Evolutionary conservation across 1,140 invertebrate genomes (phyloP), one percentile per base, ranked within the genome.

Genomic region (Drosophila ambigua): DNA sequence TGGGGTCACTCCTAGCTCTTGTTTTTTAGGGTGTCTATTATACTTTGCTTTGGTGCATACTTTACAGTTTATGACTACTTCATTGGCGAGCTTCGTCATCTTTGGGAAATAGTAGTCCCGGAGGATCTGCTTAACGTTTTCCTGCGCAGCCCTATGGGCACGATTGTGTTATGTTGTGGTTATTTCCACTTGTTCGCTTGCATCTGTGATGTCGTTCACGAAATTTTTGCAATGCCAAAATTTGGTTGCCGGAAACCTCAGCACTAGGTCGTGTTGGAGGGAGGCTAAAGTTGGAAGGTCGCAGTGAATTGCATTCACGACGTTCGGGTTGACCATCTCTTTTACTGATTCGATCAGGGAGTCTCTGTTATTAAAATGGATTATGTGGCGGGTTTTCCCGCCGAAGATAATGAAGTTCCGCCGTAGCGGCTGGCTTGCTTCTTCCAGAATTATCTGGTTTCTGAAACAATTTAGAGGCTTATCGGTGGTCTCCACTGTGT

Each of bases 61-160:
- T 52, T 45, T 65, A 23, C 60, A 75, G 9, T 76, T 80, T 11
- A 24, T 28, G 0, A 63, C 63, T 0, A 66, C 35, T 31, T 81
- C 52, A 9, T 43, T 72, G 6, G 55, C 61, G 7, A 69, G 11
- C 15, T 49, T 49, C 0, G 53, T 53, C 53, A 72, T 78, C 16
- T 75, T 78, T 1, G 66, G 53, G 26, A 76, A 81, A 46, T 61
- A 76, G 52, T 75, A 76, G 23, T 76, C 45, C 5, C 15, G 23
- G 8, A 66, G 31, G 9, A 66, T 54, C 58, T 63, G 23, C 28
- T 55, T 64, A 41, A 43, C 24, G 48, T 79, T 80, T 44, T 74
- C 46, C 11, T 77, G 62, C 5, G 43, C 65, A 15, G 49, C 53
- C 52, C 60, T 65, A 20, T 79, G 68, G 15, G 50, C 55, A 15